phyloP scores from a whole-genome alignment of 2,113 vertebrate species.

The Callorhinus ursinus region DNA sequence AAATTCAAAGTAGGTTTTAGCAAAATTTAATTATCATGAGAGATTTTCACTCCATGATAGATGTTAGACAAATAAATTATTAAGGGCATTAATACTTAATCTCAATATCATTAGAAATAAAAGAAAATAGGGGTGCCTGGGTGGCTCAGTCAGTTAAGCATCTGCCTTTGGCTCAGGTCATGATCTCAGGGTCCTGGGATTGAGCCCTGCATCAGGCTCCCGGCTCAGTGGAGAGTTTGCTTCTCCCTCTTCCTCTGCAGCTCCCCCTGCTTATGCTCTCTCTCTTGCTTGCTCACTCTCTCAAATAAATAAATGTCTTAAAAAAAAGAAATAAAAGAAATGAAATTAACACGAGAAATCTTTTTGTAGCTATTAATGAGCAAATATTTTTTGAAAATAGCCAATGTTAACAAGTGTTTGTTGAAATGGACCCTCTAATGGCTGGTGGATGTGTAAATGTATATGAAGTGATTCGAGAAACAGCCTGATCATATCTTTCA shows the following conservation, averaged over 20 bases:
- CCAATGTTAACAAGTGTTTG: background rate
- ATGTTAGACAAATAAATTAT: background rate
- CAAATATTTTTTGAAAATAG: background rate
- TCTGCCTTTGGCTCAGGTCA: background rate
- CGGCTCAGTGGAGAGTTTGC: no score
- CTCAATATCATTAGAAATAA: background rate
- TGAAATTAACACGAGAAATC: background rate
- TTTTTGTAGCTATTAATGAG: background rate
- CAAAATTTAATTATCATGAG: background rate
- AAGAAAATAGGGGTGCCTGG: background rate
- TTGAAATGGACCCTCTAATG: background rate
- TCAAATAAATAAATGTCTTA: background rate
- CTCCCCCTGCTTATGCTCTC: no score
- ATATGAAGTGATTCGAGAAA: background rate
- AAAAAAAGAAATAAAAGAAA: background rate
- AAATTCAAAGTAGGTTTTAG: background rate
- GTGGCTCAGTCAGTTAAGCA: background rate
- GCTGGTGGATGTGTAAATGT: background rate
- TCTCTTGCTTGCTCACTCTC: no score
- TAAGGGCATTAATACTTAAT: background rate
- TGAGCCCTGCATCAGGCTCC: no score
- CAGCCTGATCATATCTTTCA: background rate
- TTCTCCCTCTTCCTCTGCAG: no score
- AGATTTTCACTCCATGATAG: constrained; percentile 7
- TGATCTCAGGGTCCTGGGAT: no score